Evolutionary conservation across 2,888 invertebrate species (phyloP).

Genomic region (Parelbella ahira): DNA sequence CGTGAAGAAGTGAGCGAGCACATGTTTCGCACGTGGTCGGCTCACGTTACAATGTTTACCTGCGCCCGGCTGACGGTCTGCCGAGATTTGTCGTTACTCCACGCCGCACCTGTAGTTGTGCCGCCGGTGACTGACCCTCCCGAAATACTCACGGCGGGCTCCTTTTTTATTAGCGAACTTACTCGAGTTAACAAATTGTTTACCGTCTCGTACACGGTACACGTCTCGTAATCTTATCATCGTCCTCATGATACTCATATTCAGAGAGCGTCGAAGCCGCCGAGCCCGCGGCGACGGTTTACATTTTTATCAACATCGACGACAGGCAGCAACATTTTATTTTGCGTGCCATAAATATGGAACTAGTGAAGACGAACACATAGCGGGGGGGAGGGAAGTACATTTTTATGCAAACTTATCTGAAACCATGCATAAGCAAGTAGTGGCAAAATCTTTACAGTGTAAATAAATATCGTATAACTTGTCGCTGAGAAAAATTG

Average conservation of each 20-base stretch:
- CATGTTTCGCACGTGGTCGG: constrained; percentile 71
- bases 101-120: constrained; percentile 32
- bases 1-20: constrained; percentile 34
- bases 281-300: constrained; percentile 67
- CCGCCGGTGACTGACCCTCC: constrained; percentile 32
- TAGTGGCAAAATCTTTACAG: constrained; percentile 51
- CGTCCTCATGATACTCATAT: constrained; percentile 51
- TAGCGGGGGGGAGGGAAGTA: constrained; percentile 53
- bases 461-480: constrained; percentile 46
- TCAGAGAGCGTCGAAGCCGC: constrained; percentile 53
- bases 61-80: constrained; percentile 68
- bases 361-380: constrained; percentile 62
- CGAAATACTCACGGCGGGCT: constrained; percentile 34
- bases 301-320: constrained; percentile 77
- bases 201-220: constrained; percentile 14
- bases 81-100: constrained; percentile 55
- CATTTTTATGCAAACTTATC: constrained; percentile 73
- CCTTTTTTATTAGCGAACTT: constrained; percentile 31
- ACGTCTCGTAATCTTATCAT: constrained; percentile 22
- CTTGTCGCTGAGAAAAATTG: constrained; percentile 23
- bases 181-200: constrained; percentile 32
- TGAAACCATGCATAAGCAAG: constrained; percentile 75
- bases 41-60: constrained; percentile 79
- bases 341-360: constrained; percentile 77
- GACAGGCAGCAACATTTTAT: constrained; percentile 72